A percentile compares a stretch with the other conserved stretches of the same genome.
Conservation (phyloP, 2,113 vertebrate genomes). For the Craseonycteris thonglongyai region DNA sequence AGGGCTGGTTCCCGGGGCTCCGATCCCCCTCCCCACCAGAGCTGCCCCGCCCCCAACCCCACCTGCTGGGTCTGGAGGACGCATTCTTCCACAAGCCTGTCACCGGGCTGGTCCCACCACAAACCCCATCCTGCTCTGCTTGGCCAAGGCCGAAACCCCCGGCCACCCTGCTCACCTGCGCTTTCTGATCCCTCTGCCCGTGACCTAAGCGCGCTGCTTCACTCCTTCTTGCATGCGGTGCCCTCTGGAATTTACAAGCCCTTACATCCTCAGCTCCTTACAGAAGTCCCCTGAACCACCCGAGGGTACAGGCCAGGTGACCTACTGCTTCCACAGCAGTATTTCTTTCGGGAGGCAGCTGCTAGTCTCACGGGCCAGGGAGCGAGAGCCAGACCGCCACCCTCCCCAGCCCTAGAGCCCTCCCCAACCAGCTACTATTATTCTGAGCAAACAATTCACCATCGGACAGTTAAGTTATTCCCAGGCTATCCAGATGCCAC, state of each 20-base stretch:
- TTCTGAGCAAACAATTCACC: background rate
- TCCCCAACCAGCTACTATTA: background rate
- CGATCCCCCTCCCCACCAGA: no score
- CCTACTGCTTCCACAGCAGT: background rate
- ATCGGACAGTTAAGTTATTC: background rate
- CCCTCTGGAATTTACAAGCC: background rate
- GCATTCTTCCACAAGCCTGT: rapidly evolving
- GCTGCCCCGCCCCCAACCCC: background rate
- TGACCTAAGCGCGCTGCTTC: rapidly evolving
- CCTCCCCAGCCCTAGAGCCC: no score
- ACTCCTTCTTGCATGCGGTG: rapidly evolving
- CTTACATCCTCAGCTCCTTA: background rate
- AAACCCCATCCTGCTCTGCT: background rate
- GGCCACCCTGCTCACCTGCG: background rate
- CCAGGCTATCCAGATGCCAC: background rate
- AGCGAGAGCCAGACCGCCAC: background rate
- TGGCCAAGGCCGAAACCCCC: background rate
- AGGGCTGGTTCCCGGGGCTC: background rate
- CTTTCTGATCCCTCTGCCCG: background rate
- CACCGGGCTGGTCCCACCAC: background rate
- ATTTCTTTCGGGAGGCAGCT: rapidly evolving
- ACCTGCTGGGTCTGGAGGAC: background rate
- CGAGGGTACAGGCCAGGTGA: background rate
- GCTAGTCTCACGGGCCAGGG: rapidly evolving
- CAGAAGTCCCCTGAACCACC: background rate